phyloP scores from a whole-genome alignment of 2,113 vertebrate species.

The Panthera leo region DNA sequence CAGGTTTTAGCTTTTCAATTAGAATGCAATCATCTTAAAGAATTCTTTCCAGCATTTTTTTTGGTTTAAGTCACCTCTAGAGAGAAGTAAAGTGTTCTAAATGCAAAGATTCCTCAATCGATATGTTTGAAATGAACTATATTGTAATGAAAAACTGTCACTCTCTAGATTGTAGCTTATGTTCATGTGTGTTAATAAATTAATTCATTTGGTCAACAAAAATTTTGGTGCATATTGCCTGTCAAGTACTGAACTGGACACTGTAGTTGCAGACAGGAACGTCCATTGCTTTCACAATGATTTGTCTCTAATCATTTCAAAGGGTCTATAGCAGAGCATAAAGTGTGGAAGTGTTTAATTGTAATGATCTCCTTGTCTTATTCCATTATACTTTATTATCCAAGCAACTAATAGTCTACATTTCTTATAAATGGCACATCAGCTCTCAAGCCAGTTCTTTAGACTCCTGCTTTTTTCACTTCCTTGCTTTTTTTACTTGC shows the following conservation, averaged over 20 bases:
- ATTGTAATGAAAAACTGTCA: background rate
- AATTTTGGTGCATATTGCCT: background rate
- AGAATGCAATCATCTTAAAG: background rate
- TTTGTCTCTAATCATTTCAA: background rate
- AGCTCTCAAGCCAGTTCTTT: background rate
- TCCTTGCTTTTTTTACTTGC: background rate
- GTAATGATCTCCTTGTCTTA: background rate
- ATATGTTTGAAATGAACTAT: background rate
- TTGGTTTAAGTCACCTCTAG: background rate
- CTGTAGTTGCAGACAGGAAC: rapidly evolving
- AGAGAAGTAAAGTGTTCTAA: background rate
- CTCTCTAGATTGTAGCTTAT: background rate
- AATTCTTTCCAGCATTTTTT: background rate
- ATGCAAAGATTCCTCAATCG: background rate
- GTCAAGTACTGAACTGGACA: background rate
- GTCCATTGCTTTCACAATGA: background rate
- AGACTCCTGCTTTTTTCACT: background rate
- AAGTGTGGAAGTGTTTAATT: background rate
- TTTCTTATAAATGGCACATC: background rate
- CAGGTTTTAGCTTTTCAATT: background rate
- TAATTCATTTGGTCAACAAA: background rate
- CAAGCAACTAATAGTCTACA: background rate
- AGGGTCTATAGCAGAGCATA: background rate
- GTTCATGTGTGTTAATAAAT: background rate
- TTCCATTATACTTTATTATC: background rate